Base-by-base conservation (phyloP, 2,888 invertebrate genomes). In the Caenorhabditis auriculariae region DNA sequence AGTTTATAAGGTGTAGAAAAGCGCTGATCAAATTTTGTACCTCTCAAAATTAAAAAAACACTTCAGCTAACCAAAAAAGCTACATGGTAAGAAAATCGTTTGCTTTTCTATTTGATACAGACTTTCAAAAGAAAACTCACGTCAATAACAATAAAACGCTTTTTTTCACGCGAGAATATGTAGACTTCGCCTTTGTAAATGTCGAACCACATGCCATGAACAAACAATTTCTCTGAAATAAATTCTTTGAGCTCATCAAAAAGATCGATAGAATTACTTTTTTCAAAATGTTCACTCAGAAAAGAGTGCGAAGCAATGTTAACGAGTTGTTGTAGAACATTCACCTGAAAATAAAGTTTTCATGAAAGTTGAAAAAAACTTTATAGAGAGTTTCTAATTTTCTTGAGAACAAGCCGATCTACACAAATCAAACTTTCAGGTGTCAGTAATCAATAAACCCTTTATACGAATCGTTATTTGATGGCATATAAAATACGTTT, bases 171-270 rank as follows among this genome's bases (percentile, higher is more conserved):
- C 81, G 92, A 93, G 81, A 95, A 94, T 82, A 91, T 91, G 82
- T 91, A 92, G 75, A 94, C 90, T 82, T 94, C 92, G 0, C 93
- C 95, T 0, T 91, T 91, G 82, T 93, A 93, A 82, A 95, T 91
- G 82, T 95, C 94, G 82, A 94, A 94, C 94, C 94, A 95, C 32
- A 95, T 85, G 0, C 94, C 94, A 66, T 82, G 73, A 15, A 71
- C 49, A 42, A 64, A 63, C 21, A 77, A 58, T 9, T 52, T 54
- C 3, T 64, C 66, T 65, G 47, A 47, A 61, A 54, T 26, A 12
- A 43, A 1, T 24, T 44, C 17, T 19, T 29, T 17, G 2, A 15
- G n/a, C 27, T n/a, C n/a, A n/a, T n/a, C n/a, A n/a, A n/a, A n/a
- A n/a, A n/a, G n/a, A 39, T 12, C 15, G 23, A 47, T n/a, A 52